Percentiles rank a stretch among this genome's conserved stretches.
Evolutionary conservation across 2,888 invertebrate genomes (phyloP).

Genomic region (Hemithea aestivaria): DNA sequence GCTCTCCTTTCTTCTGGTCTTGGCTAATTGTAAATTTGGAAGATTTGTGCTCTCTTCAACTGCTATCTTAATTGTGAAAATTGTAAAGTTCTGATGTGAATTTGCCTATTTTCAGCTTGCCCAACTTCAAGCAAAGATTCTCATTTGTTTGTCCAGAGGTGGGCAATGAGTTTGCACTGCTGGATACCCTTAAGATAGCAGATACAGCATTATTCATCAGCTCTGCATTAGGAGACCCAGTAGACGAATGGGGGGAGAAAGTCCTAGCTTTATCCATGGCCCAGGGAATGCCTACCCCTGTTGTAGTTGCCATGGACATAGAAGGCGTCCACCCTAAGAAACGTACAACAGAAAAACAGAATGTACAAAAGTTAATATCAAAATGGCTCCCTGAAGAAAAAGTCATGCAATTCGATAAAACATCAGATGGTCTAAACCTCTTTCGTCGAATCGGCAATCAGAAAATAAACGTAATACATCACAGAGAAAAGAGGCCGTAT

Average conservation of each 20-base stretch:
- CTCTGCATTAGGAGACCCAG: conserved; percentile 84
- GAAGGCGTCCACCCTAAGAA: conserved; percentile 87
- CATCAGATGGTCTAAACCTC: conserved; percentile 84
- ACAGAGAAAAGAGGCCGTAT: conserved; percentile 89
- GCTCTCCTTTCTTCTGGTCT: too few relatives aligned
- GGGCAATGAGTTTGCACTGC: conserved; percentile 84
- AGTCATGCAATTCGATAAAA: conserved; percentile 86
- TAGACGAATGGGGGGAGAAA: conserved; percentile 89
- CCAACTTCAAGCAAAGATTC: conserved; percentile 93
- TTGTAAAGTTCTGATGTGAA: too few relatives aligned
- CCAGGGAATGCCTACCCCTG: conserved; percentile 89
- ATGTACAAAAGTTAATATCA: conserved; percentile 81
- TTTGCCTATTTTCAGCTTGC: conserved; percentile 78
- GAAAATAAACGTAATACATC: conserved; percentile 85
- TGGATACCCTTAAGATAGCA: conserved; percentile 92
- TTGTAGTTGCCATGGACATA: conserved; percentile 86
- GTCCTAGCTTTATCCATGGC: conserved; percentile 88
- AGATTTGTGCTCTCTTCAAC: too few relatives aligned
- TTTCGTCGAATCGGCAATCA: conserved; percentile 86
- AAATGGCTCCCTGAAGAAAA: conserved; percentile 92
- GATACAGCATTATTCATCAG: conserved; percentile 90
- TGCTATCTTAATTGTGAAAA: too few relatives aligned
- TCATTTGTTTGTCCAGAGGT: conserved; percentile 87
- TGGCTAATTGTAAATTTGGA: too few relatives aligned
- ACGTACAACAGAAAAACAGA: conserved; percentile 82